Conservation (phyloP, 1,140 invertebrate genomes). For the Popillia japonica region DNA sequence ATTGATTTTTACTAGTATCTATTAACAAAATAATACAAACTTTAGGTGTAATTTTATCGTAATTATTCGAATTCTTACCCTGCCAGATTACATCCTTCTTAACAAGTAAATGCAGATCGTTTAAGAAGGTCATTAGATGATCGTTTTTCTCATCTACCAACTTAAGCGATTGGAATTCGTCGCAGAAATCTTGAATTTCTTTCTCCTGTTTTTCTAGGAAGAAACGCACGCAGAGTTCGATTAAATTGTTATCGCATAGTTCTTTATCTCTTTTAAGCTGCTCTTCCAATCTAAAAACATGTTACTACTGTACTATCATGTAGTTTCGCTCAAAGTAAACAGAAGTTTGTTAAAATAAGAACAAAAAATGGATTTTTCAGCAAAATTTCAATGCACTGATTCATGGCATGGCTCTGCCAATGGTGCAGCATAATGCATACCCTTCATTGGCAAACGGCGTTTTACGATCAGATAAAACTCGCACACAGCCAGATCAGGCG, state of each 20-base stretch:
- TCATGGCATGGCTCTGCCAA: too few relatives aligned
- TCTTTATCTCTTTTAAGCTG: conserved; percentile 74
- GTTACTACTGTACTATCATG: neutral
- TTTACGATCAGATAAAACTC: too few relatives aligned
- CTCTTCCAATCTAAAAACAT: conserved; percentile 65
- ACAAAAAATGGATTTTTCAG: too few relatives aligned
- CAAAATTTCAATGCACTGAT: too few relatives aligned
- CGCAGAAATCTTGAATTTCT: conserved; percentile 72
- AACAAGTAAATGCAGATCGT: conserved; percentile 68
- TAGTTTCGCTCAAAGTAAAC: too few relatives aligned
- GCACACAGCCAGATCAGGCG: too few relatives aligned
- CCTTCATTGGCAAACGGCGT: too few relatives aligned
- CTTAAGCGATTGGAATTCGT: conserved; percentile 78
- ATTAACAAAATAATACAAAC: conserved; percentile 46
- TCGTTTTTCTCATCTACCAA: conserved; percentile 86
- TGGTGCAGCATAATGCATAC: too few relatives aligned
- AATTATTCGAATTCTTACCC: conserved; percentile 61
- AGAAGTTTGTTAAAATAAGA: too few relatives aligned
- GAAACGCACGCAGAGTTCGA: conserved; percentile 79
- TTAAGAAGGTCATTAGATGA: conserved; percentile 73
- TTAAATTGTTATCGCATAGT: conserved; percentile 80
- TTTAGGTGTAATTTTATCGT: neutral
- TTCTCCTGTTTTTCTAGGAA: conserved; percentile 80
- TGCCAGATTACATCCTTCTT: conserved; percentile 76
- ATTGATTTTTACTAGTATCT: conserved; percentile 73